phyloP scores from a whole-genome alignment of 1,140 invertebrate species.

The Laodelphax striatellus region DNA sequence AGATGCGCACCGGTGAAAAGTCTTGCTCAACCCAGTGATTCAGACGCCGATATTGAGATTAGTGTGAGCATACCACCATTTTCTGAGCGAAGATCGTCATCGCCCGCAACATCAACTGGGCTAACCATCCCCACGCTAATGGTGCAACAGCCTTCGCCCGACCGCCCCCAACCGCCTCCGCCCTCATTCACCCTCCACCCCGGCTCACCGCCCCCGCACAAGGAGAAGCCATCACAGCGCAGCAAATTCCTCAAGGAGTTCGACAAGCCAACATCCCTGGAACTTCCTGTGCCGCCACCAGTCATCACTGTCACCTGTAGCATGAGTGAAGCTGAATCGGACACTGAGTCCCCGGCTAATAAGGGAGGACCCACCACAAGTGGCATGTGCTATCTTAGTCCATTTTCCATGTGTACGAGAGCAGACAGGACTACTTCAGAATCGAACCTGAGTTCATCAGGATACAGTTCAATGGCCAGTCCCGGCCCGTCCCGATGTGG shows the following conservation, averaged over 20 bases:
- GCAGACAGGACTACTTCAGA: constrained; percentile 60
- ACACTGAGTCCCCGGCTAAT: constrained; percentile 38
- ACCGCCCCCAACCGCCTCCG: constrained; percentile 28
- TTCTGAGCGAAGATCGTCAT: too few relatives aligned
- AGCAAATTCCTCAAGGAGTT: constrained; percentile 34
- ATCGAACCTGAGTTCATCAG: constrained; percentile 66
- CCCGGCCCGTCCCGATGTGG: constrained; percentile 63
- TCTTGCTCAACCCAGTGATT: too few relatives aligned
- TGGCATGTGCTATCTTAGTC: constrained; percentile 60
- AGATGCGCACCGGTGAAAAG: too few relatives aligned
- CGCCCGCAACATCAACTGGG: not conserved
- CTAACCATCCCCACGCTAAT: constrained; percentile 48
- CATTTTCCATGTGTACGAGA: constrained; percentile 54
- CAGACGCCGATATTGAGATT: too few relatives aligned
- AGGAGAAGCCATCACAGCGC: constrained; percentile 3
- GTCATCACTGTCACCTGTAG: constrained; percentile 62
- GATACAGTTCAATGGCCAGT: constrained; percentile 71
- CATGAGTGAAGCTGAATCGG: constrained; percentile 59
- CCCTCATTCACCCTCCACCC: constrained; percentile 29
- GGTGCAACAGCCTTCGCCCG: constrained; percentile 47
- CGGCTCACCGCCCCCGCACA: constrained; percentile 48
- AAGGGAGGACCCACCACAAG: constrained; percentile 18
- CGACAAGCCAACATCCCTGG: constrained; percentile 47
- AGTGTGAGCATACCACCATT: too few relatives aligned
- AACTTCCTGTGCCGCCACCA: constrained; percentile 50